These are phyloP conservation scores for Diaperis boleti DNA, from an alignment of 2,888 invertebrate genomes.

Conservation along the genomic window DNA sequence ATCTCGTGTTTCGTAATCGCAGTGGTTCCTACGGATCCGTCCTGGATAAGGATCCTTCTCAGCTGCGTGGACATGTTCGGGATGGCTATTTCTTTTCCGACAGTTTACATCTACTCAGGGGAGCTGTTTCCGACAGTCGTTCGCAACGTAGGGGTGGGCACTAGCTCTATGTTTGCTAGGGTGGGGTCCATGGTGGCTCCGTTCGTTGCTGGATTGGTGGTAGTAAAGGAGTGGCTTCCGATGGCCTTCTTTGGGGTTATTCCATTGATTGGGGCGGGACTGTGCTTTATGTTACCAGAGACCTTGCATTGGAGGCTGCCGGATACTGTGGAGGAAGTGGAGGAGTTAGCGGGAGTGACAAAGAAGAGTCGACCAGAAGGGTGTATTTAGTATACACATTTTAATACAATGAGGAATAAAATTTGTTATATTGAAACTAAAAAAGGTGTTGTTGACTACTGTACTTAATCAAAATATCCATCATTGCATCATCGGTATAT, in stretches of 20 bases:
- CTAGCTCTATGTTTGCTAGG: conserved; percentile 87
- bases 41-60: conserved; percentile 72
- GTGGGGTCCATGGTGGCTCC: conserved; percentile 90
- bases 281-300: conserved; percentile 81
- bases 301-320: conserved; percentile 82
- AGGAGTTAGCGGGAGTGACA: conserved; percentile 65
- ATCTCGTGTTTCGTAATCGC: conserved; percentile 75
- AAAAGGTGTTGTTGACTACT: too few relatives aligned
- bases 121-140: conserved; percentile 92
- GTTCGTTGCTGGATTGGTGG: conserved; percentile 77
- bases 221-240: conserved; percentile 73
- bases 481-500: too few relatives aligned
- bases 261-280: conserved; percentile 76
- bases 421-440: too few relatives aligned
- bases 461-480: too few relatives aligned
- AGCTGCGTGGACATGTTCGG: conserved; percentile 84
- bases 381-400: too few relatives aligned
- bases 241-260: conserved; percentile 79
- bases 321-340: conserved; percentile 85
- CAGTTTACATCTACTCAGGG: conserved; percentile 88
- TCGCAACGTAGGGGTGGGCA: conserved; percentile 87
- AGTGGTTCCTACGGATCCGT: conserved; percentile 68
- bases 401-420: too few relatives aligned
- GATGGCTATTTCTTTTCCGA: conserved; percentile 85
- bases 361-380: not conserved